Percentiles rank a stretch among this genome's conserved stretches.
These are phyloP conservation scores for Notoglanidium macrostoma DNA, from an alignment of 2,797 vertebrate genomes.

Conservation along the genomic window DNA sequence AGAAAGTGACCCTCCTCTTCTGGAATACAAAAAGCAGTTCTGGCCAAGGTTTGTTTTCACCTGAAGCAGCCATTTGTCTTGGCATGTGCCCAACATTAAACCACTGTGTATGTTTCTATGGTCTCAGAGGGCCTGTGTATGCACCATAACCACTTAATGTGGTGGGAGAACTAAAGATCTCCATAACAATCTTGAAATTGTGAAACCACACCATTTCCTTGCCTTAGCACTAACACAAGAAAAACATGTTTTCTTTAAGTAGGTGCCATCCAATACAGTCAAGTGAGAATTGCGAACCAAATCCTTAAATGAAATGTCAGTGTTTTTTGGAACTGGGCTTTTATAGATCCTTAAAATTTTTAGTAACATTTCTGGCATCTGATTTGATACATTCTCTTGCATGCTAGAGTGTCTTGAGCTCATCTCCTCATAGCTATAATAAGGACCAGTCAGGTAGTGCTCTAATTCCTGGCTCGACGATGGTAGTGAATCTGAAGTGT, in stretches of 20 bases:
- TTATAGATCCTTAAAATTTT: neutral
- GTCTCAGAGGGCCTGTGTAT: conserved; percentile 75
- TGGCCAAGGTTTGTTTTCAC: conserved; percentile 79
- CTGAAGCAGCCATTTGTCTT: conserved; percentile 82
- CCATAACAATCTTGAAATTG: conserved; percentile 79
- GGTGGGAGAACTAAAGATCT: conserved; percentile 71
- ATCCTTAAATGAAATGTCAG: neutral
- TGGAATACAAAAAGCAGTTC: conserved; percentile 61
- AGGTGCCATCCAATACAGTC: conserved; percentile 53
- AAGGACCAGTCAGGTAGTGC: conserved; percentile 32
- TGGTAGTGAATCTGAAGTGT: conserved; percentile 34
- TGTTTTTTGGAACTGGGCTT: neutral
- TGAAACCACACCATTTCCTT: conserved; percentile 78
- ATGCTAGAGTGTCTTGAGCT: conserved; percentile 22
- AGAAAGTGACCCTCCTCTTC: conserved; percentile 53
- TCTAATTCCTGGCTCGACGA: conserved; percentile 36
- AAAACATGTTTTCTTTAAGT: conserved; percentile 53
- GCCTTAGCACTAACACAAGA: conserved; percentile 57
- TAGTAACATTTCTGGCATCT: neutral
- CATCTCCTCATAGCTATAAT: conserved; percentile 42
- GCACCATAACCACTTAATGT: conserved; percentile 79
- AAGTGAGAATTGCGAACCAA: conserved; percentile 34
- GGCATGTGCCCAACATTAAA: conserved; percentile 75
- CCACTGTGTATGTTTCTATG: conserved; percentile 81
- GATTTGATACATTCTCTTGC: neutral